Base-by-base conservation (phyloP, 2,113 vertebrate genomes). In the Oplegnathus fasciatus region DNA sequence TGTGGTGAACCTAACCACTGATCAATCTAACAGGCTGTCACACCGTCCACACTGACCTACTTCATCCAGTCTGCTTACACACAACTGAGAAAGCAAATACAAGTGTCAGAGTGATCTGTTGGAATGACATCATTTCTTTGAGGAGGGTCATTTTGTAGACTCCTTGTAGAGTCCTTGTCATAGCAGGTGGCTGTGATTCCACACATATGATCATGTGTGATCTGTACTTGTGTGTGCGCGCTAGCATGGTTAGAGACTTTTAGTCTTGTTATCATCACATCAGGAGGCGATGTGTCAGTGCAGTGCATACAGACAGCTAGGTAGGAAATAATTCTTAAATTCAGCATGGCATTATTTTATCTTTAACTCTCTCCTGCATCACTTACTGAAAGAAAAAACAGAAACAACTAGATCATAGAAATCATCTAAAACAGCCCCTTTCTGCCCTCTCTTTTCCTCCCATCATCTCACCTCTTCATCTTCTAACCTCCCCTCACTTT, bases 81-180 rank as follows among this genome's bases (percentile, higher is more conserved):
- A 44, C 46, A 34, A 9, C 30, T 32, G 75, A 60, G 50, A 72
- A 61, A 71, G 37, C 74, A 28, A 77, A 62, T 80, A 22, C 34
- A 48, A 71, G 17, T 0, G n/a, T 78, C 76, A 9, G 44, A 50
- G 10, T 61, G 62, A 76, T 72, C 0, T 9, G 28, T 5, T 61
- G 28, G 57, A 78, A 40, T 69, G 55, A 68, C 77, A 24, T 84
- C 9, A 86, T 82, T 1, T 14, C 28, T 83, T 30, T 54, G 11
- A 34, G 62, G 40, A 66, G 14, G 5, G 1, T 64, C 4, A 17
- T 65, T 37, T 42, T 44, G 17, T 46, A 22, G 40, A 58, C 22
- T 67, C 24, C 18, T 80, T 20, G n/a, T n/a, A n/a, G n/a, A 37
- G 9, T 24, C 7, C 30, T 69, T 55, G 34, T 62, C 61, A 20